Conservation (phyloP, 1,140 invertebrate species). For the Musca vetustissima region DNA sequence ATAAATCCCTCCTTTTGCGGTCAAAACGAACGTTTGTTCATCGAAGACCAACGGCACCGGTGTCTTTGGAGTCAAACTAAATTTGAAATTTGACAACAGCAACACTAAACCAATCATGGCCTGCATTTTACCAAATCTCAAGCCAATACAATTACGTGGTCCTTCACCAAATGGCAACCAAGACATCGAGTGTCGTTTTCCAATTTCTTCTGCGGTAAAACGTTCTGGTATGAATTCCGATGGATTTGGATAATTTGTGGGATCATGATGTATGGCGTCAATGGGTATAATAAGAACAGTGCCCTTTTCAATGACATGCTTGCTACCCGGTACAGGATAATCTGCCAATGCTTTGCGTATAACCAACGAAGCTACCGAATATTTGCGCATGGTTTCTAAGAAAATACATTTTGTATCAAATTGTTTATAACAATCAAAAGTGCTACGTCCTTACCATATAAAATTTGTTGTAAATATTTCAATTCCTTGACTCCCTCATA, state of each 20-base stretch:
- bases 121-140: constrained; percentile 35
- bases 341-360: constrained; percentile 39
- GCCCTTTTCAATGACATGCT: constrained; percentile 40
- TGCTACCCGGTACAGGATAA: constrained; percentile 44
- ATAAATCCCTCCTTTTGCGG: constrained; percentile 1
- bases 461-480: constrained; percentile 60
- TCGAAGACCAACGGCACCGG: constrained; percentile 41
- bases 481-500: constrained; percentile 62
- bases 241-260: constrained; percentile 60
- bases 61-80: constrained; percentile 1
- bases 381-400: constrained; percentile 57
- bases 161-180: constrained; percentile 67
- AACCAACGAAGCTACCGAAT: constrained; percentile 54
- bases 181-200: constrained; percentile 56
- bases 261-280: constrained; percentile 63
- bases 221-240: constrained; percentile 63
- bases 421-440: not conserved
- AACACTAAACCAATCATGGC: constrained; percentile 30
- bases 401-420: not conserved
- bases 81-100: constrained; percentile 33
- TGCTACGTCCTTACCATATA: constrained; percentile 48
- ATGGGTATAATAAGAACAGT: constrained; percentile 57
- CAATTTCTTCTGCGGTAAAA: constrained; percentile 58
- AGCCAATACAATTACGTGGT: constrained; percentile 39
- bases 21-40: constrained; percentile 31